Conservation (phyloP, 2,797 vertebrate genomes). For the Rhinogobio ventralis region DNA sequence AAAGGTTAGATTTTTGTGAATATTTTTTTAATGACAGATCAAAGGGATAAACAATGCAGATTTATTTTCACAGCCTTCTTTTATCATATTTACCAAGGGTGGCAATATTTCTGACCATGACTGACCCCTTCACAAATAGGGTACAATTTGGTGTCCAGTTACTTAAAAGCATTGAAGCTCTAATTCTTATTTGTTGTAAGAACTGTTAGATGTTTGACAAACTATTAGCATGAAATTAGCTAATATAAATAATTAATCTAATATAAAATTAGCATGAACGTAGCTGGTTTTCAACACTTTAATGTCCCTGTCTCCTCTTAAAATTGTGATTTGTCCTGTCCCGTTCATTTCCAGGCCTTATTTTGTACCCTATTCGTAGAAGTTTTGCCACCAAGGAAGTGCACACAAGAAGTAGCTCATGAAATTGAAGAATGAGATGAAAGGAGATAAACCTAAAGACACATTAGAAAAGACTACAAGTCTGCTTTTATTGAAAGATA, state of each 20-base stretch:
- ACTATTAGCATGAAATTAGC: too few species aligned
- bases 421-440: constrained; percentile 29
- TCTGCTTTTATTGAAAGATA: constrained; percentile 25
- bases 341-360: neutral
- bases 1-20: too few species aligned
- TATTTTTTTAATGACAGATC: too few species aligned
- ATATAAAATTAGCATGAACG: neutral
- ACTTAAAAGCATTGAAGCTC: neutral
- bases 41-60: neutral
- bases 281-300: neutral
- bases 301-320: neutral
- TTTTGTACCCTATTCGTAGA: neutral
- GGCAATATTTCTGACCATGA: neutral
- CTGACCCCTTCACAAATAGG: neutral
- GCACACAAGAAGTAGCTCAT: constrained; percentile 6
- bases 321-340: neutral
- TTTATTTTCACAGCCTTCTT: neutral
- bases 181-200: neutral
- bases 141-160: neutral
- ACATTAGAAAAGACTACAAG: constrained; percentile 40
- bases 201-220: neutral
- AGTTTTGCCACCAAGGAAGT: constrained; percentile 6
- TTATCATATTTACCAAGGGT: neutral
- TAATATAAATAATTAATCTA: too few species aligned
- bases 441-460: constrained; percentile 20